phyloP scores from a whole-genome alignment of 2,113 vertebrate genomes.

The Rhea americana region DNA sequence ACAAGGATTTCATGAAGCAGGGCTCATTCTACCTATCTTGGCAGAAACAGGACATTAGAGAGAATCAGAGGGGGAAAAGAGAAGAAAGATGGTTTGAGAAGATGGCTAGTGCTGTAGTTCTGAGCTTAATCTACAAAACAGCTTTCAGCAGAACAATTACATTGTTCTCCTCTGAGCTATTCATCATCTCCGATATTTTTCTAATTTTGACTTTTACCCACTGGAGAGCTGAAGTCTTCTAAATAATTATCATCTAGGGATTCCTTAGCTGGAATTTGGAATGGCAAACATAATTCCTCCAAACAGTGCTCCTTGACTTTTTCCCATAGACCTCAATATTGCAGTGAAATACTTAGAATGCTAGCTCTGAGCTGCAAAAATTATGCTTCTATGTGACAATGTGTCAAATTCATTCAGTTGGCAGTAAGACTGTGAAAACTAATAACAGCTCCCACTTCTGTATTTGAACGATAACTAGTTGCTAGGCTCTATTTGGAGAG shows the following conservation, averaged over 20 bases:
- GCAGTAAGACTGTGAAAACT: background rate
- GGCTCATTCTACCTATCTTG: background rate
- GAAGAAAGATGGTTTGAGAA: background rate
- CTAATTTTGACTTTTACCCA: slow-evolving; percentile 36
- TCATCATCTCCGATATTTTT: slow-evolving; percentile 37
- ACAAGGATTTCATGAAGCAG: background rate
- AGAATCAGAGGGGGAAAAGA: background rate
- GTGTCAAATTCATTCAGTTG: background rate
- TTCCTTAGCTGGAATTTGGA: slow-evolving; percentile 69
- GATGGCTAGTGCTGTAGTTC: background rate
- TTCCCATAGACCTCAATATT: slow-evolving; percentile 67
- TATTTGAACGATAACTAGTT: background rate
- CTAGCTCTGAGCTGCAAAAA: background rate
- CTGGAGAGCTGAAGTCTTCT: slow-evolving; percentile 30
- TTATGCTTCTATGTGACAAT: background rate
- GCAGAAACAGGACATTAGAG: background rate
- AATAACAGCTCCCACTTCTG: background rate
- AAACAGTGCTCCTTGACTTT: slow-evolving; percentile 65
- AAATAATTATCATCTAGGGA: slow-evolving; percentile 70
- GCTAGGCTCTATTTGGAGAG: background rate
- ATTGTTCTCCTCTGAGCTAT: slow-evolving; percentile 17
- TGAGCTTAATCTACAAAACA: background rate
- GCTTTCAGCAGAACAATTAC: background rate
- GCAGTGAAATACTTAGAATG: slow-evolving; percentile 56
- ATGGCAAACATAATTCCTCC: slow-evolving; percentile 59